These are phyloP conservation scores for Mirounga angustirostris DNA, from an alignment of 2,113 vertebrate species.

Conservation along the genomic window DNA sequence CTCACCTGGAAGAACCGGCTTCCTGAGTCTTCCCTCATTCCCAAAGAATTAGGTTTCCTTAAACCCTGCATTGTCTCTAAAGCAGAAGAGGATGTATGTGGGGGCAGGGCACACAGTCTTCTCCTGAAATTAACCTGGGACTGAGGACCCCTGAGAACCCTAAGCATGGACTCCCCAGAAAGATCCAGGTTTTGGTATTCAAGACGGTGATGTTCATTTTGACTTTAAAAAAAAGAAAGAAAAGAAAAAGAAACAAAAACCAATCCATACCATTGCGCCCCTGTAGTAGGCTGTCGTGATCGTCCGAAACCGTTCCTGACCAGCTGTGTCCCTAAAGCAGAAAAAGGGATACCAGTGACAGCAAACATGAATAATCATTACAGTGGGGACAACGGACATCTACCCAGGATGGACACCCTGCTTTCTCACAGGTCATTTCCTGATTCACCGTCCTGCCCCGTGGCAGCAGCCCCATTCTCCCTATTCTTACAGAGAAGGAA, in stretches of 20 bases:
- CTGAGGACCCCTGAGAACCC: background rate
- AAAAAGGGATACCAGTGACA: background rate
- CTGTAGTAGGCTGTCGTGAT: constrained; percentile 98
- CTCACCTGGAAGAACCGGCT: constrained; percentile 51
- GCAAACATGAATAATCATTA: accelerated
- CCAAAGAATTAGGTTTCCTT: background rate
- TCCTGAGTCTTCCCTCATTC: background rate
- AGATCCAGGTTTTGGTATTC: background rate
- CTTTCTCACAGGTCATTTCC: accelerated
- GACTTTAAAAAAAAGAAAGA: background rate
- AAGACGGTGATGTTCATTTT: background rate
- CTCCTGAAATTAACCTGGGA: background rate
- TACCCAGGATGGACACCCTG: accelerated
- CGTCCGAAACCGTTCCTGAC: constrained; percentile 97
- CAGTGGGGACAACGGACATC: background rate
- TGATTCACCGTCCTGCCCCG: background rate
- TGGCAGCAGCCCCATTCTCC: background rate
- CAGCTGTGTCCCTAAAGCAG: constrained; percentile 94
- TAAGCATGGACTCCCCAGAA: background rate
- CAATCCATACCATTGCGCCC: constrained; percentile 94
- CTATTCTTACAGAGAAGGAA: background rate
- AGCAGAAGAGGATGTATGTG: background rate
- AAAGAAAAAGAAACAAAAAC: background rate
- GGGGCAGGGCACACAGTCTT: too few relatives aligned
- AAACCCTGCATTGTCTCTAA: background rate